These are phyloP conservation scores for Melanargia galathea DNA, from an alignment of 2,888 invertebrate species.

Conservation along the genomic window DNA sequence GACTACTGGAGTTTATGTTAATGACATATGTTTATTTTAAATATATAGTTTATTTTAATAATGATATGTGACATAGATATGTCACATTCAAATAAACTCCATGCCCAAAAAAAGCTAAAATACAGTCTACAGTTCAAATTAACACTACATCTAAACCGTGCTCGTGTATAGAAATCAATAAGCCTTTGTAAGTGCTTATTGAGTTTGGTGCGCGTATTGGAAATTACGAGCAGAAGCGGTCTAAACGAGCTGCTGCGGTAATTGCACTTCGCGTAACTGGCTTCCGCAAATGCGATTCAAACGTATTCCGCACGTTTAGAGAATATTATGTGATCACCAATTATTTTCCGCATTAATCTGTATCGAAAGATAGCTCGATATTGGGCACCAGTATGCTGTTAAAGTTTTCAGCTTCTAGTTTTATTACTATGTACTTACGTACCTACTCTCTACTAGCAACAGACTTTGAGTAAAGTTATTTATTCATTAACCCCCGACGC, in stretches of 20 bases:
- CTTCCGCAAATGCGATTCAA: neutral
- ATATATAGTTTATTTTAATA: too few species aligned
- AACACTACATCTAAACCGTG: neutral
- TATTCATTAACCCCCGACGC: too few species aligned
- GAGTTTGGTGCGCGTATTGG: neutral
- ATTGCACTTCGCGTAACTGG: constrained; percentile 1
- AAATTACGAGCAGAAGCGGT: neutral
- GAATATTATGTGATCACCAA: neutral
- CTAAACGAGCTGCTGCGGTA: neutral
- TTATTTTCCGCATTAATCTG: neutral
- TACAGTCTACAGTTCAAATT: neutral
- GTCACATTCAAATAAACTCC: too few species aligned
- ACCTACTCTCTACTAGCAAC: too few species aligned
- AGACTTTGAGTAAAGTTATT: too few species aligned
- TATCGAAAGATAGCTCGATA: neutral
- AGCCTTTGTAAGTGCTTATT: neutral
- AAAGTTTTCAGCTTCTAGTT: too few species aligned
- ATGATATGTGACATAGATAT: too few species aligned
- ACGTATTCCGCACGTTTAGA: neutral
- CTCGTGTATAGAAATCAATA: neutral
- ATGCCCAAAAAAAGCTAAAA: too few species aligned
- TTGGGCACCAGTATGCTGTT: neutral
- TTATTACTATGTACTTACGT: too few species aligned
- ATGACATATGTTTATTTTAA: too few species aligned
- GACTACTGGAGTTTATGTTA: too few species aligned